Evolutionary conservation across 2,113 vertebrate genomes (phyloP).

Genomic region (Syrmaticus mikado): DNA sequence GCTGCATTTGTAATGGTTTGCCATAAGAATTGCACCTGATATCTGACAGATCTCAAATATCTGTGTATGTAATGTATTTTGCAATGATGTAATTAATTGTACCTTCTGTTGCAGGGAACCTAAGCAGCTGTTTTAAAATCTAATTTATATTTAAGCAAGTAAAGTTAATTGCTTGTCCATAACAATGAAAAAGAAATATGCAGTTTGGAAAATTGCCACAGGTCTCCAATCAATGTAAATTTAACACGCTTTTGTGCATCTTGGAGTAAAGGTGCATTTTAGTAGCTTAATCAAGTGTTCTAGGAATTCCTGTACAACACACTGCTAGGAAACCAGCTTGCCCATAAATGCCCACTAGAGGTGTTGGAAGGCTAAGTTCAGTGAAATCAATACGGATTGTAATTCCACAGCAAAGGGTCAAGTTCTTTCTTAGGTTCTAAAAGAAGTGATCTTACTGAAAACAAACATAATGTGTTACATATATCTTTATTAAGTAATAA

Average conservation of each 20-base stretch:
- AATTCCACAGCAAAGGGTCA: not conserved
- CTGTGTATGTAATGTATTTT: not conserved
- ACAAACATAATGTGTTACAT: not conserved
- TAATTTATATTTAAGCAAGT: slow-evolving; percentile 36
- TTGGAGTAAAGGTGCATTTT: slow-evolving; percentile 24
- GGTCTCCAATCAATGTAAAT: slow-evolving; percentile 29
- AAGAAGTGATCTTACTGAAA: not conserved
- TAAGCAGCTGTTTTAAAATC: not conserved
- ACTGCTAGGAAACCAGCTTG: not conserved
- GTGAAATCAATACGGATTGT: not conserved
- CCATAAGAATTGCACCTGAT: not conserved
- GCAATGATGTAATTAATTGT: slow-evolving; percentile 30
- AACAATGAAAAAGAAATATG: slow-evolving; percentile 29
- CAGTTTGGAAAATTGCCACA: slow-evolving; percentile 31
- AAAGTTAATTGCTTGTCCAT: slow-evolving; percentile 40
- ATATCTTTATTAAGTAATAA: not conserved
- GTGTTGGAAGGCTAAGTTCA: not conserved
- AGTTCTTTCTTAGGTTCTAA: not conserved
- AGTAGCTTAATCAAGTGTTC: not conserved
- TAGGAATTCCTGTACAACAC: slow-evolving; percentile 33
- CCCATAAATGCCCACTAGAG: not conserved
- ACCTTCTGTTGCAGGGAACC: not conserved
- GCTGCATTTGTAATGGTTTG: not conserved
- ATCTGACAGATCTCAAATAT: not conserved
- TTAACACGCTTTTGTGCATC: not conserved